Evolutionary conservation across 2,113 vertebrate genomes (phyloP).

Genomic region (Eolophus roseicapilla): DNA sequence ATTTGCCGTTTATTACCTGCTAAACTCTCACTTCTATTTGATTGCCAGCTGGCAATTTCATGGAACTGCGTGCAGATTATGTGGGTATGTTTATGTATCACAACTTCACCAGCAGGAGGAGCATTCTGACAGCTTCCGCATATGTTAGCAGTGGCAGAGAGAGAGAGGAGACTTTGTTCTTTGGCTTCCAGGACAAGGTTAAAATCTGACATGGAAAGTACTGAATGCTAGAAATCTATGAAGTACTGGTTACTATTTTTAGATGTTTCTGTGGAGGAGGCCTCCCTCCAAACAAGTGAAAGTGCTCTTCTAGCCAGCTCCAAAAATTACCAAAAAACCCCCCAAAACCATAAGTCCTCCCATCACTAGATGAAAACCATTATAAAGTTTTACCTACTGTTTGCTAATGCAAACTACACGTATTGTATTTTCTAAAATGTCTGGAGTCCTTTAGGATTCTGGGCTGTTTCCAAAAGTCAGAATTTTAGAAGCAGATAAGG

Average conservation of each 20-base stretch:
- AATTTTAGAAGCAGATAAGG: neutral
- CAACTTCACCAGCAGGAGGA: neutral
- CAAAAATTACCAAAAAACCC: neutral
- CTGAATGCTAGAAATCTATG: neutral
- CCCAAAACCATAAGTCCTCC: neutral
- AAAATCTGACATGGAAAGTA: neutral
- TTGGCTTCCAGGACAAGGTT: neutral
- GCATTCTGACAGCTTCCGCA: neutral
- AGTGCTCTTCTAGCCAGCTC: neutral
- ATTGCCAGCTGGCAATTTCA: neutral
- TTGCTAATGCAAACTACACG: neutral
- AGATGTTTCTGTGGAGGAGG: neutral
- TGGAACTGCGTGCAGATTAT: neutral
- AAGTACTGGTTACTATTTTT: neutral
- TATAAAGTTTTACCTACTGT: neutral
- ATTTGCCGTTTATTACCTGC: neutral
- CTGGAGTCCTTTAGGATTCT: neutral
- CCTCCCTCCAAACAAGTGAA: neutral
- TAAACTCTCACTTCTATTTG: neutral
- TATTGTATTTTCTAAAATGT: neutral
- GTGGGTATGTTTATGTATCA: accelerated
- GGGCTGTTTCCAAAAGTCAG: neutral
- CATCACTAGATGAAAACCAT: neutral
- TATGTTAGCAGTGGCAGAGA: neutral
- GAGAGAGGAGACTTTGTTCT: neutral